Evolutionary conservation across 2,113 vertebrate genomes (phyloP).

Genomic region (Aspiorhynchus laticeps): DNA sequence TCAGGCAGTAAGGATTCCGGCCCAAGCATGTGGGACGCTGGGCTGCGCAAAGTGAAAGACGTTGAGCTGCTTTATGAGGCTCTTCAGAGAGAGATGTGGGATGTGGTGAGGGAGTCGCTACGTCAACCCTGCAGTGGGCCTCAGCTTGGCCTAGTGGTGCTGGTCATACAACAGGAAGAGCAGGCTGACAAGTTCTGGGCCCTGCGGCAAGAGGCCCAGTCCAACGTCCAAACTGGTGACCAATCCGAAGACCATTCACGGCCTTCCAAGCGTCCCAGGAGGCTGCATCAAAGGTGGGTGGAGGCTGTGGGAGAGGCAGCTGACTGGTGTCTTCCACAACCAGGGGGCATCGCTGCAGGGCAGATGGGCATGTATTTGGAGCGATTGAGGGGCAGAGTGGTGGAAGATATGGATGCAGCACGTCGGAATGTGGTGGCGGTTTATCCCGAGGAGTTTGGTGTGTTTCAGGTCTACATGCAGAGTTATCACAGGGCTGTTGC

Average conservation of each 20-base stretch:
- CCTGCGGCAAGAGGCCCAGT: slow-evolving; percentile 63
- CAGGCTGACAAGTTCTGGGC: slow-evolving; percentile 74
- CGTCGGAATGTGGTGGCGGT: slow-evolving; percentile 80
- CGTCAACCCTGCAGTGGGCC: slow-evolving; percentile 74
- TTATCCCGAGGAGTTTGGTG: slow-evolving; percentile 83
- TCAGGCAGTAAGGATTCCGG: slow-evolving; percentile 58
- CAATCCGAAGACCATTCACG: slow-evolving; percentile 52
- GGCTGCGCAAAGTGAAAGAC: slow-evolving; percentile 82
- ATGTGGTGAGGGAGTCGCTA: slow-evolving; percentile 83
- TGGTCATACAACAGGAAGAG: slow-evolving; percentile 88
- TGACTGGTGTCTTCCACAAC: slow-evolving; percentile 78
- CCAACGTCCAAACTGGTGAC: slow-evolving; percentile 33
- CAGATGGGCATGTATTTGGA: slow-evolving; percentile 78
- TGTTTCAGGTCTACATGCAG: slow-evolving; percentile 83
- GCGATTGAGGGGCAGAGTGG: slow-evolving; percentile 73
- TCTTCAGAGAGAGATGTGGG: slow-evolving; percentile 86
- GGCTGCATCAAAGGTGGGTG: slow-evolving; percentile 79
- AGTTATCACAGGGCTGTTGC: slow-evolving; percentile 85
- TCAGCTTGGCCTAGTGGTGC: slow-evolving; percentile 81
- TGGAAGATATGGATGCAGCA: slow-evolving; percentile 83
- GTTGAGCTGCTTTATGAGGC: slow-evolving; percentile 88
- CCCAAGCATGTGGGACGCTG: slow-evolving; percentile 67
- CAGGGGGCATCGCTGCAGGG: slow-evolving; percentile 69
- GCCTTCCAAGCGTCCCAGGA: slow-evolving; percentile 70
- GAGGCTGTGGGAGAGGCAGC: slow-evolving; percentile 79